A percentile compares a stretch with the other conserved stretches of the same genome.
phyloP scores from a whole-genome alignment of 2,113 vertebrate species.

The Notarius lentiginosus region DNA sequence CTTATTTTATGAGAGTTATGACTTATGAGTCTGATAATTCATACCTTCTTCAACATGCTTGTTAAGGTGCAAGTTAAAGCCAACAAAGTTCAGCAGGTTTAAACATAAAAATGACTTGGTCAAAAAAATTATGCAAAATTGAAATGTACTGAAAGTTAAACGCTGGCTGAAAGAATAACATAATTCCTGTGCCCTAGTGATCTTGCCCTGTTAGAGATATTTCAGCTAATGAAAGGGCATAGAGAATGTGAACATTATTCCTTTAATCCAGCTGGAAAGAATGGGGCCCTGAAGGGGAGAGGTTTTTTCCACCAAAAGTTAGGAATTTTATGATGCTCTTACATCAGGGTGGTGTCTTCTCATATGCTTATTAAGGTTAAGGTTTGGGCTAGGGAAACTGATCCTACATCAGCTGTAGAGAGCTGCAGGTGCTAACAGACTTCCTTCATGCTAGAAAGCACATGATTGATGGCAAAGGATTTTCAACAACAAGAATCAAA shows the following conservation, averaged over 20 bases:
- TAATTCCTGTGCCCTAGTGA: conserved; percentile 12
- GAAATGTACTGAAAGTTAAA: neutral
- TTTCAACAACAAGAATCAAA: conserved; percentile 66
- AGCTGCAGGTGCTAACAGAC: conserved; percentile 20
- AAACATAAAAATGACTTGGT: neutral
- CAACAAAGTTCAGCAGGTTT: neutral
- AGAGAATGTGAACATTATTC: conserved; percentile 53
- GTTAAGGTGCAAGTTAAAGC: too few species aligned
- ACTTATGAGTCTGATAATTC: neutral
- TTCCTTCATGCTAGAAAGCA: neutral
- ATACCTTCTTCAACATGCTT: neutral
- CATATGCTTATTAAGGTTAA: neutral
- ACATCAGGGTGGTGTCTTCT: neutral
- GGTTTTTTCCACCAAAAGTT: neutral
- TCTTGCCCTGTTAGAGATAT: neutral
- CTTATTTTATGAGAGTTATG: neutral
- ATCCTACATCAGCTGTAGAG: neutral
- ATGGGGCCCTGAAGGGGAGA: conserved; percentile 5
- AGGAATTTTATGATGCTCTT: conserved; percentile 39
- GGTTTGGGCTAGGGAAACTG: neutral
- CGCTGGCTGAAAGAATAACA: neutral
- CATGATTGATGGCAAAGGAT: conserved; percentile 49
- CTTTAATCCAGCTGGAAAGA: conserved; percentile 57
- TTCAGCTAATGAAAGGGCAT: conserved; percentile 23
- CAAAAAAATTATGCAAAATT: neutral